These are phyloP conservation scores for Lepeophtheirus salmonis DNA, from an alignment of 1,140 invertebrate genomes.

Conservation along the genomic window DNA sequence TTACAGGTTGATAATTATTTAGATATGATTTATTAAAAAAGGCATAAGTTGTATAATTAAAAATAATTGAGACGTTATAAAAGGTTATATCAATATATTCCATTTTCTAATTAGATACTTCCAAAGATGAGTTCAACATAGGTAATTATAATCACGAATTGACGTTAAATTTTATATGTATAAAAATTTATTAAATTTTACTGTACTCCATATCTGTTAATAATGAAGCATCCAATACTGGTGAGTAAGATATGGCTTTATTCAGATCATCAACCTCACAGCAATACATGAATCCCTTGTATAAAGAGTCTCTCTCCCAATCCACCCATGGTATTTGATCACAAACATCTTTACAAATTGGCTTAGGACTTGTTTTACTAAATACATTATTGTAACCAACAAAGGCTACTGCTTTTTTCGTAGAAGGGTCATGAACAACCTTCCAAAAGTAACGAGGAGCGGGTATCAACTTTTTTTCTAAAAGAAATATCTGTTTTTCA, in stretches of 20 bases:
- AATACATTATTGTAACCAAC: slow-evolving; percentile 19
- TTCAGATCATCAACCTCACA: slow-evolving; percentile 19
- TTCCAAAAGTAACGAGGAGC: slow-evolving; percentile 4
- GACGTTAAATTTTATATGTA: too few species aligned
- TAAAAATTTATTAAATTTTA: too few species aligned
- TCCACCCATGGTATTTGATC: slow-evolving; percentile 16
- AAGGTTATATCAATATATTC: too few species aligned
- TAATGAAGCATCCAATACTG: slow-evolving; percentile 10
- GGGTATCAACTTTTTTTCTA: neutral
- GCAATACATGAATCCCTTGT: slow-evolving; percentile 20
- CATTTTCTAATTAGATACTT: too few species aligned
- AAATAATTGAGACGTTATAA: too few species aligned
- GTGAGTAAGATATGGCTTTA: slow-evolving; percentile 17
- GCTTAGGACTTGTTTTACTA: slow-evolving; percentile 1
- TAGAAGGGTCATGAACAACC: slow-evolving; percentile 18
- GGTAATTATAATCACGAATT: too few species aligned
- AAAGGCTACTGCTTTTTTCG: slow-evolving; percentile 10
- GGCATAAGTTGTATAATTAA: too few species aligned
- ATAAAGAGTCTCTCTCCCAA: slow-evolving; percentile 18
- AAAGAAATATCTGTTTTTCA: neutral
- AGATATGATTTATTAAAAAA: too few species aligned
- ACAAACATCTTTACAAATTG: slow-evolving; percentile 18
- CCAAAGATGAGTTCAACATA: too few species aligned
- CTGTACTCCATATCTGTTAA: neutral
- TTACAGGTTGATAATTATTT: too few species aligned